These are phyloP conservation scores for Chiloscyllium punctatum DNA, from an alignment of 2,797 vertebrate species.

Conservation along the genomic window DNA sequence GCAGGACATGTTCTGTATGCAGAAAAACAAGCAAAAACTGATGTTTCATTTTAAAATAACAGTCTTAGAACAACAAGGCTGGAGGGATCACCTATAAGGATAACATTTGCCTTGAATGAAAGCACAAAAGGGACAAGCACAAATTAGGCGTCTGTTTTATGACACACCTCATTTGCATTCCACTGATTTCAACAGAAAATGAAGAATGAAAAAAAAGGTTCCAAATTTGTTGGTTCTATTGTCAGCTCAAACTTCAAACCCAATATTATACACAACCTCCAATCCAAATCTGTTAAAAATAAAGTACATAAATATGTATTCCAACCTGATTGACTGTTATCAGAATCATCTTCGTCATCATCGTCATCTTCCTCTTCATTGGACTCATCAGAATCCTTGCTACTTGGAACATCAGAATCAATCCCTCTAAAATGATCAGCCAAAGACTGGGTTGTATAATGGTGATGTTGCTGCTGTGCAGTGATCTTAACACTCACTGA, in stretches of 20 bases:
- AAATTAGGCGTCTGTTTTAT: neutral
- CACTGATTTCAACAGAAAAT: neutral
- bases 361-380: conserved; percentile 83
- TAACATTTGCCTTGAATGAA: neutral
- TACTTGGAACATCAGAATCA: conserved; percentile 77
- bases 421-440: conserved; percentile 67
- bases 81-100: neutral
- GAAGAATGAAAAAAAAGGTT: neutral
- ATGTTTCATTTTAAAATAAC: neutral
- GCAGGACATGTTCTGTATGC: neutral
- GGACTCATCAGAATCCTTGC: conserved; percentile 86
- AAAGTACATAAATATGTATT: conserved; percentile 52
- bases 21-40: neutral
- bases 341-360: conserved; percentile 71
- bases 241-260: neutral
- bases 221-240: neutral
- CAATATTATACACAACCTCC: neutral
- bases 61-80: neutral
- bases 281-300: conserved; percentile 34
- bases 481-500: conserved; percentile 55
- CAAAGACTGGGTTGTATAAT: conserved; percentile 66
- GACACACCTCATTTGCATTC: neutral
- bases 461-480: conserved; percentile 56
- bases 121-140: neutral
- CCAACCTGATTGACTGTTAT: conserved; percentile 82